Percentiles rank a stretch among this genome's conserved stretches.
phyloP scores from a whole-genome alignment of 2,113 vertebrate species.

The Oryzias melastigma region DNA sequence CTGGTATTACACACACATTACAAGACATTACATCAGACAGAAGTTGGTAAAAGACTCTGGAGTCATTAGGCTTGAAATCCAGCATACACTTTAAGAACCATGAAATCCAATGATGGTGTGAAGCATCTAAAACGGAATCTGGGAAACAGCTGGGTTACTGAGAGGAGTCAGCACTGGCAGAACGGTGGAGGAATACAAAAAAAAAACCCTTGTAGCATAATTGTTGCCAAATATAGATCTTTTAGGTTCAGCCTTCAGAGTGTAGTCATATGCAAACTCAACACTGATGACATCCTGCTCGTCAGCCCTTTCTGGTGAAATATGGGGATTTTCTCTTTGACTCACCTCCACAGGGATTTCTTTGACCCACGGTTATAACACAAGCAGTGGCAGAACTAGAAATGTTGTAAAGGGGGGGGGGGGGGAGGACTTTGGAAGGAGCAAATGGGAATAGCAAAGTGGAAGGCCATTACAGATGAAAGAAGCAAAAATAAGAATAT shows the following conservation, averaged over 20 bases:
- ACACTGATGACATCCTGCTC: neutral
- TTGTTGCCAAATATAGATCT: slow-evolving; percentile 1
- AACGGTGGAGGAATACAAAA: neutral
- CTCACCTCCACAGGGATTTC: slow-evolving; percentile 13
- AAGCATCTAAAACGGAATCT: slow-evolving; percentile 4
- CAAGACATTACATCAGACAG: slow-evolving; percentile 64
- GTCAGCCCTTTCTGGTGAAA: slow-evolving; percentile 24
- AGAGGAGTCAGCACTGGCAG: neutral
- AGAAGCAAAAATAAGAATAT: too few relatives aligned
- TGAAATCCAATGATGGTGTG: slow-evolving; percentile 17
- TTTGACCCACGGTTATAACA: slow-evolving; percentile 7
- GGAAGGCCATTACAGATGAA: too few relatives aligned
- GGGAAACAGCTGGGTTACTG: slow-evolving; percentile 3
- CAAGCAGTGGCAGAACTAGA: neutral
- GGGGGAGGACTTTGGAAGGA: too few relatives aligned
- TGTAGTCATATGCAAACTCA: slow-evolving; percentile 13
- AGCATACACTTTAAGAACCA: slow-evolving; percentile 28
- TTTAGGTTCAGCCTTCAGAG: neutral
- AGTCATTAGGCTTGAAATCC: slow-evolving; percentile 30
- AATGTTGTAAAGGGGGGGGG: too few relatives aligned
- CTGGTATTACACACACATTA: slow-evolving; percentile 54
- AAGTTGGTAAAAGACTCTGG: slow-evolving; percentile 50
- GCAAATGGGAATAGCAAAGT: too few relatives aligned
- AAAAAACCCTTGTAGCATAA: neutral
- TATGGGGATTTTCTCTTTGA: slow-evolving; percentile 5